Base-by-base conservation (phyloP, 2,888 invertebrate species). In the Agriopis marginaria region DNA sequence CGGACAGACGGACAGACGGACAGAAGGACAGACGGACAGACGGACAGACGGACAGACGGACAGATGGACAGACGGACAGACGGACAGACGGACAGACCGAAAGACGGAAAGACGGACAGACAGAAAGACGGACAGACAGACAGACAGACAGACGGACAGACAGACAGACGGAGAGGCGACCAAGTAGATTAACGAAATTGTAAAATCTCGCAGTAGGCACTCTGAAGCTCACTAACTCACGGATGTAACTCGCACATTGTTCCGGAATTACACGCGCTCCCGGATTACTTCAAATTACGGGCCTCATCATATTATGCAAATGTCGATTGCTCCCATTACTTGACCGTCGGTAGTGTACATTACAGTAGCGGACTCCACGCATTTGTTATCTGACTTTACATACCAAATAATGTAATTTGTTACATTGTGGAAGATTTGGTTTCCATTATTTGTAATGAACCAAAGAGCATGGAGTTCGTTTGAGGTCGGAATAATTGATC, bases 251-350 rank as follows among this genome's bases (percentile, higher is more conserved):
- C 10, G 14, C n/a, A 17, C 10, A 5, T 17, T 50, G 23, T 51
- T 11, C 54, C 6, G n/a, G 8, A 7, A 54, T 7, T 12, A 8
- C 39, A 5, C 8, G 53, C 32, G 51, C 11, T 50, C 7, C 32
- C 39, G 39, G 54, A n/a, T 39, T 12, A 14, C 39, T 54, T 39
- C 39, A n/a, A n/a, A 54, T 54, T 7, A 39, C 39, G 5, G 54
- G 7, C 8, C 39, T 54, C 54, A 11, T 54, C 54, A 54, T 39
- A 39, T 54, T 54, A 54, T 54, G 54, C n/a, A 54, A 54, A 54
- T 54, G 54, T n/a, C 39, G 54, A 54, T 54, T 39, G 39, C n/a
- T 54, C n/a, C 40, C 39, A 39, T 39, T 54, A 39, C 54, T 39
- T n/a, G 54, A 39, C 54, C 53, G 51, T 47, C n/a, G 32, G 42